Evolutionary conservation across 2,888 invertebrate species (phyloP).

Genomic region (Drosophila nigricruria): DNA sequence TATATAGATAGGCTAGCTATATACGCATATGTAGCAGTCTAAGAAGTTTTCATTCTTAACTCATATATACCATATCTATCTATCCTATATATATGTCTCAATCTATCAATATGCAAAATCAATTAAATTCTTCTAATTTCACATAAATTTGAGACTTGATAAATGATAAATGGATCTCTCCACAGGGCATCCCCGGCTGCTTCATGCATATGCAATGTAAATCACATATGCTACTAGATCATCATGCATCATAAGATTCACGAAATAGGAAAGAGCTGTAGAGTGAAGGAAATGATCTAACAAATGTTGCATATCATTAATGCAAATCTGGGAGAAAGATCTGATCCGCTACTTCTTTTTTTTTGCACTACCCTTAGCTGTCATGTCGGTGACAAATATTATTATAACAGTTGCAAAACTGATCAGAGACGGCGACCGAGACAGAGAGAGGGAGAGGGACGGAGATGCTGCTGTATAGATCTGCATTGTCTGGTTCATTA

Average conservation of each 20-base stretch:
- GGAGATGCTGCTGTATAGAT: neutral
- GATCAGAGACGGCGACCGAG: constrained; percentile 9
- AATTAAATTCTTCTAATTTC: neutral
- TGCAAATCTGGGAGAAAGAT: constrained; percentile 64
- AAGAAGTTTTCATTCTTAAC: neutral
- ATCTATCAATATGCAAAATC: neutral
- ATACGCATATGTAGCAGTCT: neutral
- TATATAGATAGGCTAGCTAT: neutral
- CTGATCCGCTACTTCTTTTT: constrained; percentile 20
- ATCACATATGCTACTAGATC: constrained; percentile 14
- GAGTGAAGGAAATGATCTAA: constrained; percentile 27
- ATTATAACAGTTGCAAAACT: constrained; percentile 71
- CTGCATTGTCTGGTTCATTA: constrained; percentile 63
- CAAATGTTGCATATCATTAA: constrained; percentile 73
- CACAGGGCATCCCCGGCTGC: neutral
- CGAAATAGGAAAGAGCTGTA: neutral
- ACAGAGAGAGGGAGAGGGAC: neutral
- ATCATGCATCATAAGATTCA: constrained; percentile 56
- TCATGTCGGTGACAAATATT: constrained; percentile 74
- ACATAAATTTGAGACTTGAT: constrained; percentile 1
- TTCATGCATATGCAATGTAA: constrained; percentile 9
- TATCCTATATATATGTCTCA: neutral
- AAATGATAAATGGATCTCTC: neutral
- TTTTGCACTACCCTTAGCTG: constrained; percentile 62
- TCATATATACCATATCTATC: neutral